Percentiles rank a stretch among this genome's conserved stretches.
Conservation (phyloP, 1,140 invertebrate species). For the Odontomachus brunneus region DNA sequence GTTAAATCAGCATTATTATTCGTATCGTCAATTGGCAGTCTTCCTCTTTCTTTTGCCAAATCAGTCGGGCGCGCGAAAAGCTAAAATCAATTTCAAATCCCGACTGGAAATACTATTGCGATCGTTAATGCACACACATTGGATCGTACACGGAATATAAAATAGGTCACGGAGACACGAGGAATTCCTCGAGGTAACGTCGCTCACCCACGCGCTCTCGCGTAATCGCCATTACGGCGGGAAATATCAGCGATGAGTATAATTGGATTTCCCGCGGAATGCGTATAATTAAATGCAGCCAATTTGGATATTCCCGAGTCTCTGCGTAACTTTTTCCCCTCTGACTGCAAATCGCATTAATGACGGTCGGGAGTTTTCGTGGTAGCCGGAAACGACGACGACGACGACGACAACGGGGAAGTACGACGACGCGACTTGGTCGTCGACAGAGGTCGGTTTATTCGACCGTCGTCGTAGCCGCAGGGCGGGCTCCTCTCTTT, state of each 20-base stretch:
- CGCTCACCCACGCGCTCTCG: not conserved
- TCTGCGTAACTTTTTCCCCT: not conserved
- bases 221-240: not conserved
- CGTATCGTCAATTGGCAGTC: not conserved
- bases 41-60: not conserved
- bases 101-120: too few species aligned
- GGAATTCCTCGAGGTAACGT: not conserved
- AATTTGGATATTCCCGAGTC: conserved; percentile 36
- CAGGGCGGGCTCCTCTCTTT: not conserved
- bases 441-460: not conserved
- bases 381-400: not conserved
- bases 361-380: not conserved
- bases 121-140: too few species aligned
- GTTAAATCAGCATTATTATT: conserved; percentile 27
- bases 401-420: not conserved
- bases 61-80: not conserved
- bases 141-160: too few species aligned
- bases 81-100: too few species aligned
- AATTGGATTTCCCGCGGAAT: conserved; percentile 50
- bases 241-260: conserved; percentile 27
- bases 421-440: not conserved
- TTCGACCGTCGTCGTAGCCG: not conserved
- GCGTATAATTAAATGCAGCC: conserved; percentile 50
- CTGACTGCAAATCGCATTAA: conserved; percentile 60
- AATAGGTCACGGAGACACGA: too few species aligned